Evolutionary conservation across 2,113 vertebrate genomes (phyloP).

Genomic region (Uria lomvia): DNA sequence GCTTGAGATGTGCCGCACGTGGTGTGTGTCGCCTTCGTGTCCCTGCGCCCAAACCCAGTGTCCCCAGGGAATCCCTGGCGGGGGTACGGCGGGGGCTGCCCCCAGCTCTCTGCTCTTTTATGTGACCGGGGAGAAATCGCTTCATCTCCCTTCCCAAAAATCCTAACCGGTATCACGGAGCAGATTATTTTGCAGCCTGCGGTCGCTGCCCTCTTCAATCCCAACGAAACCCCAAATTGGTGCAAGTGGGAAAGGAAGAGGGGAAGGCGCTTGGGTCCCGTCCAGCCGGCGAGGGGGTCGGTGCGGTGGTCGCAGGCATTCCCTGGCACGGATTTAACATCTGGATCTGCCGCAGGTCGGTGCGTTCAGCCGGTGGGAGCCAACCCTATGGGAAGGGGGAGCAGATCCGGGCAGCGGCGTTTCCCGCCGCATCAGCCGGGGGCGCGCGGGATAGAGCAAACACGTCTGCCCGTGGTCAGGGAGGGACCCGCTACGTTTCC

Average conservation of each 20-base stretch:
- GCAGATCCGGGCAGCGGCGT: fast-evolving
- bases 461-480: neutral
- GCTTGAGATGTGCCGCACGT: fast-evolving
- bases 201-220: neutral
- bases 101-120: neutral
- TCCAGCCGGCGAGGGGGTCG: fast-evolving
- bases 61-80: neutral
- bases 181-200: neutral
- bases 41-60: neutral
- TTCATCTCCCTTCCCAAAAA: neutral
- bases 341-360: neutral
- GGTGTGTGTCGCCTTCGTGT: fast-evolving
- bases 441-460: neutral
- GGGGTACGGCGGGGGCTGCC: neutral
- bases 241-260: neutral
- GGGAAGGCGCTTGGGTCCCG: neutral
- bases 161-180: fast-evolving
- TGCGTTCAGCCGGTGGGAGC: neutral
- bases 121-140: neutral
- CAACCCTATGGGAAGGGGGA: neutral
- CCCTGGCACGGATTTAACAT: neutral
- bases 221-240: neutral
- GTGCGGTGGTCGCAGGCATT: neutral
- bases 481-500: conserved; percentile 29
- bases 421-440: neutral